Conservation (phyloP, 2,113 vertebrate genomes). For the Athene noctua region DNA sequence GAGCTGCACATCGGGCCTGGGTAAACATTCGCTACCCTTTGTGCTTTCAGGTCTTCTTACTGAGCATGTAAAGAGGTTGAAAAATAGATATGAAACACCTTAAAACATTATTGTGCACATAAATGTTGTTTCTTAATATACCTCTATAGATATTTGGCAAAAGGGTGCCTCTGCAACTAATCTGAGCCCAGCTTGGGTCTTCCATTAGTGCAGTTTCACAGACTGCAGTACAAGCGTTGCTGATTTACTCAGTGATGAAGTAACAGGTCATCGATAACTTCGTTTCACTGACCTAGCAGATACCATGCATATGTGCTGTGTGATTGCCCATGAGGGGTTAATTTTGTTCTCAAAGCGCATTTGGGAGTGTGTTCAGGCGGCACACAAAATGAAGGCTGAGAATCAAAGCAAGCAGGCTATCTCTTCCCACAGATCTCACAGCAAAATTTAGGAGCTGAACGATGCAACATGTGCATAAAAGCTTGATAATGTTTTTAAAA, state of each 20-base stretch:
- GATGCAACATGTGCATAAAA: slow-evolving; percentile 64
- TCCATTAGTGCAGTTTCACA: neutral
- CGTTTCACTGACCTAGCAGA: neutral
- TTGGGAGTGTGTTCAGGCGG: slow-evolving; percentile 53
- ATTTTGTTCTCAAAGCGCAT: slow-evolving; percentile 20
- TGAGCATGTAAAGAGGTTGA: neutral
- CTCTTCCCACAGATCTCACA: slow-evolving; percentile 56
- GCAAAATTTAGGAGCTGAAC: slow-evolving; percentile 57
- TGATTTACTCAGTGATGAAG: neutral
- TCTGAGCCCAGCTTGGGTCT: neutral
- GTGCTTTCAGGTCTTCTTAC: neutral
- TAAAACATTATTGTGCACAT: neutral
- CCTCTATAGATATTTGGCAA: neutral
- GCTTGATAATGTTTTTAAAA: slow-evolving; percentile 68
- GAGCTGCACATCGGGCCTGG: neutral
- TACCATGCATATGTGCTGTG: neutral
- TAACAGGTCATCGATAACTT: neutral
- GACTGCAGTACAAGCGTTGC: neutral
- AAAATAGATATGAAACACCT: neutral
- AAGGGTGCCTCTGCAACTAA: neutral
- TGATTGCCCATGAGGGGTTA: slow-evolving; percentile 9
- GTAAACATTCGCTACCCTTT: neutral
- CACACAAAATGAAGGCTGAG: slow-evolving; percentile 30
- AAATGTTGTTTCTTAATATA: neutral
- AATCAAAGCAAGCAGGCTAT: slow-evolving; percentile 58